phyloP scores from a whole-genome alignment of 2,797 vertebrate species.

The Lerista edwardsae region DNA sequence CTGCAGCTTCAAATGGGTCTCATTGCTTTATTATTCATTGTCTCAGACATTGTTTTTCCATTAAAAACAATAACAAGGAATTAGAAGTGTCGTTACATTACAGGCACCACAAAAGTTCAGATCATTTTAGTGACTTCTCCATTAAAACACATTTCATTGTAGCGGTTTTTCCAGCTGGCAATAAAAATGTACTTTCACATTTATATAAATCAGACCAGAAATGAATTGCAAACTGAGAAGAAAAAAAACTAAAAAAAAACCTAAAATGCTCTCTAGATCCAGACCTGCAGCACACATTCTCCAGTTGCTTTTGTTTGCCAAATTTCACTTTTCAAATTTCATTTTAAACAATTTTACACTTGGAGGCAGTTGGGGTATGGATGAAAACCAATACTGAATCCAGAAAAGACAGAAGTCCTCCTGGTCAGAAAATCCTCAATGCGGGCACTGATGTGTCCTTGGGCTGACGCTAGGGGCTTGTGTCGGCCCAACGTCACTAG shows the following conservation, averaged over 20 bases:
- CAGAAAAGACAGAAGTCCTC: no score
- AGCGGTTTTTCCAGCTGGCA: constrained; percentile 2
- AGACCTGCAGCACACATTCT: neutral
- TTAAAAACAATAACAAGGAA: neutral
- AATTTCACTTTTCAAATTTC: no score
- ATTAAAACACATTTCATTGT: constrained; percentile 17
- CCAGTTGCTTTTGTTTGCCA: no score
- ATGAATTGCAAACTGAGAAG: neutral
- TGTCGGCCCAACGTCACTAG: no score
- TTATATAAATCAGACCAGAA: constrained; percentile 3
- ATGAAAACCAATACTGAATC: no score
- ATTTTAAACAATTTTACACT: no score
- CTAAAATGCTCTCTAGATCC: neutral
- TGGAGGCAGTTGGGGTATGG: no score
- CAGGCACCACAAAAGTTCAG: neutral
- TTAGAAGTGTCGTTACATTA: neutral
- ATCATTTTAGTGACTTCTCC: neutral
- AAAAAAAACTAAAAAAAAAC: neutral
- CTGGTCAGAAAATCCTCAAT: no score
- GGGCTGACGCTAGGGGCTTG: no score
- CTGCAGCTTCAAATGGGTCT: neutral
- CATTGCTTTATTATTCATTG: neutral
- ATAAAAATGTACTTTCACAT: constrained; percentile 2
- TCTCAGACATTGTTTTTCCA: neutral
- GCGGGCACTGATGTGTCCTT: no score